Evolutionary conservation across 2,888 invertebrate genomes (phyloP).

Genomic region (Leptopilina syphax): DNA sequence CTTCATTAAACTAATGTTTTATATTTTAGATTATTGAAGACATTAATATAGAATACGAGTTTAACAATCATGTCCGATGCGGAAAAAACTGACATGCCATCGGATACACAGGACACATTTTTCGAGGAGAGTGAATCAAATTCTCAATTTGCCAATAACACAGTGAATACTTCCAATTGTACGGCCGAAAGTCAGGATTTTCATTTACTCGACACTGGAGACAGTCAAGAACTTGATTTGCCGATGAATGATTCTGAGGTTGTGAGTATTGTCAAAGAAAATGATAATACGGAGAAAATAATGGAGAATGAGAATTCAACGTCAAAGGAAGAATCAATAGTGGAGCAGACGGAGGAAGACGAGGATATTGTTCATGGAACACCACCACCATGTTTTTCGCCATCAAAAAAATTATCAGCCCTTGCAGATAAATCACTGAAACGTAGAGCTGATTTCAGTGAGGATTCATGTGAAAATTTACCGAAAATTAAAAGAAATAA

Average conservation of each 20-base stretch:
- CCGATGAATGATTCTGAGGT: conserved; percentile 2
- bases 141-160: conserved; percentile 19
- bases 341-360: conserved; percentile 27
- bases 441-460: conserved; percentile 39
- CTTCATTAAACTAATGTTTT: not conserved
- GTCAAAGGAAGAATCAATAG: conserved; percentile 7
- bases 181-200: conserved; percentile 50
- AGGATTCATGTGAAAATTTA: conserved; percentile 22
- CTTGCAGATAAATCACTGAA: conserved; percentile 39
- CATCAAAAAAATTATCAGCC: conserved; percentile 27
- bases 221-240: conserved; percentile 25
- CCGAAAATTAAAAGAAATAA: not conserved
- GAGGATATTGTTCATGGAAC: conserved; percentile 49
- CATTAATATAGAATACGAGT: not conserved
- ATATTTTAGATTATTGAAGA: conserved; percentile 6
- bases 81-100: conserved; percentile 40
- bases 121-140: conserved; percentile 44
- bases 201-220: conserved; percentile 41
- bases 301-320: not conserved
- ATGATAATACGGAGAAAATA: conserved; percentile 18
- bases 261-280: conserved; percentile 18
- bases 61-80: conserved; percentile 42
- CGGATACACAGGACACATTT: conserved; percentile 51
- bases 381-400: conserved; percentile 36
- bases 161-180: not conserved